Base-by-base conservation (phyloP, 1,140 invertebrate genomes). In the Drosophila triauraria region DNA sequence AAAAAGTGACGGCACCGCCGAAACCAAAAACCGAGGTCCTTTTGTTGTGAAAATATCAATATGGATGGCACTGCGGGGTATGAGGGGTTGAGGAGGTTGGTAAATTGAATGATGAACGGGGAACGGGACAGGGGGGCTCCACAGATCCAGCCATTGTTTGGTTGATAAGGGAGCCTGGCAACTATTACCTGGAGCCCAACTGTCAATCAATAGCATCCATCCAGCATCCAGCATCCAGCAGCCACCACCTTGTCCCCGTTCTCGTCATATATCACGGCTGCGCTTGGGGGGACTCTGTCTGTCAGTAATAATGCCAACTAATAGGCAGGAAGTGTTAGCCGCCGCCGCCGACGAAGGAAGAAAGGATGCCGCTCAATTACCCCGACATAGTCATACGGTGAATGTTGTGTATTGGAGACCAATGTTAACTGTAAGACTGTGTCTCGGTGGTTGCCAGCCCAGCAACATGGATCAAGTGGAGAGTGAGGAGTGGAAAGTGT, bases 341-440 rank as follows among this genome's bases (percentile, higher is more conserved):
- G 80, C 17, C 32, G 43, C n/a, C 27, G 67, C 40, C 42, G 67
- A n/a, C n/a, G 76, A 40, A 40, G 27, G 25, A 56, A 60, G 27
- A 75, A 68, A 62, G 71, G 67, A 80, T 61, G 74, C 64, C 78
- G 80, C 85, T 92, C 86, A 86, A 92, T 91, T 91, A 92, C 91
- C 77, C 78, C 68, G 92, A 93, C 92, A 93, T 92, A 91, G 92
- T 93, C 92, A 61, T 93, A 93, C 92, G 92, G 92, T 84, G 87
- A 93, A 93, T 93, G 91, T 93, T 93, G 92, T 93, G 86, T 91
- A 82, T 91, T 69, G 77, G 87, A 80, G 75, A 90, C 80, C 83
- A 93, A 93, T 93, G 92, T 93, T 93, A 93, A 93, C 92, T 93
- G 92, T 93, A 93, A 93, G 92, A 93, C 92, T 93, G 92, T 93